These are phyloP conservation scores for Eubasilissa splendida DNA, from an alignment of 2,888 invertebrate species.

Conservation along the genomic window DNA sequence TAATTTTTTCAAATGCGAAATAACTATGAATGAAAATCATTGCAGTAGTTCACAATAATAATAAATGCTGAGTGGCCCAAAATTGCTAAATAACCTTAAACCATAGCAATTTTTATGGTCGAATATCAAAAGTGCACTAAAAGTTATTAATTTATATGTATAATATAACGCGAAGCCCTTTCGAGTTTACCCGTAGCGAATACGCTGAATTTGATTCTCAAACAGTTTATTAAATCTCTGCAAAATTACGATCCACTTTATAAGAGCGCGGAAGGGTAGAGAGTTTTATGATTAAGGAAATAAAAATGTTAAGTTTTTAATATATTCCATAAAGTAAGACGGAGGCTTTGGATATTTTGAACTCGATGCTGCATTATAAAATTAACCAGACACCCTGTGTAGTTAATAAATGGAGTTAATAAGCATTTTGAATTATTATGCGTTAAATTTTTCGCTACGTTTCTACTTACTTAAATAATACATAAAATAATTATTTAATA, in stretches of 20 bases:
- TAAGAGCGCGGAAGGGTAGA: slow-evolving; percentile 3
- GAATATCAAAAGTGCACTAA: slow-evolving; percentile 38
- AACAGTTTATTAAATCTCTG: slow-evolving; percentile 41
- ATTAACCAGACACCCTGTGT: neutral
- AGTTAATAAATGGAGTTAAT: no score
- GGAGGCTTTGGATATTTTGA: slow-evolving; percentile 6
- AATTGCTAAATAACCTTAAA: no score
- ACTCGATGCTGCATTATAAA: neutral
- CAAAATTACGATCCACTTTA: slow-evolving; percentile 40
- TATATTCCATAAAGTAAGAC: slow-evolving; percentile 28
- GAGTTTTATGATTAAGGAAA: slow-evolving; percentile 33
- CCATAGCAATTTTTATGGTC: slow-evolving; percentile 32
- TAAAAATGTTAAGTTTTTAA: slow-evolving; percentile 32
- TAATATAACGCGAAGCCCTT: slow-evolving; percentile 8
- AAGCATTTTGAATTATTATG: no score
- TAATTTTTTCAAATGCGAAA: no score
- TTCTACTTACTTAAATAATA: no score
- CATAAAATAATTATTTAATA: no score
- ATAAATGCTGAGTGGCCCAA: no score
- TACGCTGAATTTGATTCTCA: slow-evolving; percentile 27
- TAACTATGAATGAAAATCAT: no score
- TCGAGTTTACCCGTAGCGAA: slow-evolving; percentile 4
- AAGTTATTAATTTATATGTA: slow-evolving; percentile 41
- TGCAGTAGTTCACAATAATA: no score
- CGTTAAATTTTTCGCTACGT: no score